Evolutionary conservation across 2,113 vertebrate genomes (phyloP).

Genomic region (Dasyurus viverrinus): DNA sequence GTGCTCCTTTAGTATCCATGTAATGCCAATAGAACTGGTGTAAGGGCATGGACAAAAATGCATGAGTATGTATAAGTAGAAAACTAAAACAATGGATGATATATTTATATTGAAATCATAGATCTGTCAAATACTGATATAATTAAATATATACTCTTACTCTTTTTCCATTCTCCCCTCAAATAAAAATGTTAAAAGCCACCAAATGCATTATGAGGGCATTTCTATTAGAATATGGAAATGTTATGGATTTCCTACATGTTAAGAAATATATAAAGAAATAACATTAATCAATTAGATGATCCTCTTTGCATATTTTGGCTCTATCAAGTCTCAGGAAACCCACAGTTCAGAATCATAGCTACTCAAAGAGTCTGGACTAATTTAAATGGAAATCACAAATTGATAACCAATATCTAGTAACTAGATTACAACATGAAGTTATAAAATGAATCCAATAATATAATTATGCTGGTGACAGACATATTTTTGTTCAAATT

Average conservation of each 20-base stretch:
- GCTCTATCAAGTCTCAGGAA: not conserved
- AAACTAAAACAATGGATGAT: not conserved
- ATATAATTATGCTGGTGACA: not conserved
- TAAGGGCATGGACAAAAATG: not conserved
- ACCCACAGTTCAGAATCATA: not conserved
- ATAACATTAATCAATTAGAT: not conserved
- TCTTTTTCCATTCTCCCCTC: not conserved
- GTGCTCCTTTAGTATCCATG: not conserved
- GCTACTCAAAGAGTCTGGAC: not conserved
- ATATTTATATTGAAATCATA: not conserved
- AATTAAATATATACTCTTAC: not conserved
- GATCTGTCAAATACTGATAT: not conserved
- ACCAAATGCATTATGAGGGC: not conserved
- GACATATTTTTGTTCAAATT: not conserved
- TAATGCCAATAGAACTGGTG: not conserved
- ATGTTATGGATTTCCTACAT: not conserved
- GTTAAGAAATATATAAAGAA: not conserved
- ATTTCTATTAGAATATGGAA: not conserved
- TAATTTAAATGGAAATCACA: not conserved
- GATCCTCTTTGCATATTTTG: not conserved
- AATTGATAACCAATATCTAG: not conserved
- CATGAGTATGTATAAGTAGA: not conserved
- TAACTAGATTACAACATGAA: not conserved
- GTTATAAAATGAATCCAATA: not conserved
- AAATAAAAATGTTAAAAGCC: not conserved